These are phyloP conservation scores for Bothrops alternatus DNA, from an alignment of 2,797 vertebrate genomes.

Conservation along the genomic window DNA sequence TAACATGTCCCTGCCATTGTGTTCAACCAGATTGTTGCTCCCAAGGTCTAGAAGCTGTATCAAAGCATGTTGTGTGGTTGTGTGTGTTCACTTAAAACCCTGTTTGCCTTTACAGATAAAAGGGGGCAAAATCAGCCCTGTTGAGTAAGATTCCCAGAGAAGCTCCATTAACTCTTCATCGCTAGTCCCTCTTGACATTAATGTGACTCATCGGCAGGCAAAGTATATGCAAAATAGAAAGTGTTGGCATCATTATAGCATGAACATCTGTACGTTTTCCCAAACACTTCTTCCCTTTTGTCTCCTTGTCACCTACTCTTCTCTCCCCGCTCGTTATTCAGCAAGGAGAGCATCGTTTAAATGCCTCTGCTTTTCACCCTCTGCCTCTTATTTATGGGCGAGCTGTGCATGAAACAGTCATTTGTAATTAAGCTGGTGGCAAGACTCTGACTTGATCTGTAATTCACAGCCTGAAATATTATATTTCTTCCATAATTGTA, in stretches of 20 bases:
- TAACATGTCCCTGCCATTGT: background rate
- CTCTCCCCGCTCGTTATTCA: background rate
- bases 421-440: constrained; percentile 13
- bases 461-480: constrained; percentile 30
- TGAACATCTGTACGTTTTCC: constrained; percentile 7
- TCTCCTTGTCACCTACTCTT: background rate
- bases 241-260: constrained; percentile 1
- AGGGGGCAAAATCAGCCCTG: too few species aligned
- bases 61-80: background rate
- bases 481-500: constrained; percentile 26
- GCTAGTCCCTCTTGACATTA: background rate
- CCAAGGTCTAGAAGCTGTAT: background rate
- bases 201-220: background rate
- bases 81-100: too few species aligned
- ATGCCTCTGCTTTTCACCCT: constrained; percentile 4
- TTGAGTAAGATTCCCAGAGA: background rate
- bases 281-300: background rate
- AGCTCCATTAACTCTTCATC: background rate
- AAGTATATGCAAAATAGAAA: background rate
- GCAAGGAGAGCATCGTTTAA: constrained; percentile 6
- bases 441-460: constrained; percentile 1
- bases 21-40: background rate
- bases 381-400: constrained; percentile 21
- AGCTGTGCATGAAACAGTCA: constrained; percentile 18
- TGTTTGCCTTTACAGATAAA: background rate